Percentiles rank a stretch among this genome's conserved stretches.
Conservation (phyloP, 2,797 vertebrate species). For the Sternotherus odoratus region DNA sequence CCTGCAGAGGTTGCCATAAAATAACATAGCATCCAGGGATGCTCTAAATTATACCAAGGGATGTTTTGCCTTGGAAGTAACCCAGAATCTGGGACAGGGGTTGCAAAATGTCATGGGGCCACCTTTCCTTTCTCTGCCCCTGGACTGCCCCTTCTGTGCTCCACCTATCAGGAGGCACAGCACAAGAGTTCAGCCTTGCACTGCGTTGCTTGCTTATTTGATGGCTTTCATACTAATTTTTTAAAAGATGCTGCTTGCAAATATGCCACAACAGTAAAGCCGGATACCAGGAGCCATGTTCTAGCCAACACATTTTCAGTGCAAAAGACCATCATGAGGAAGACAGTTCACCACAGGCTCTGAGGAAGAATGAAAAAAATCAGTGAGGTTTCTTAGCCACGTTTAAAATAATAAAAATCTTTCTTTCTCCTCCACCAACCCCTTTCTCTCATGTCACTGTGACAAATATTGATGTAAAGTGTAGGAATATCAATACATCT, state of each 20-base stretch:
- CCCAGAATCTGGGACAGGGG: not conserved
- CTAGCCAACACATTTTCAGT: not conserved
- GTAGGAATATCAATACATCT: slow-evolving; percentile 78
- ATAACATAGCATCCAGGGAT: not conserved
- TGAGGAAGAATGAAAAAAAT: slow-evolving; percentile 49
- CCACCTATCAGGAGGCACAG: not conserved
- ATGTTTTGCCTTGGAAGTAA: not conserved
- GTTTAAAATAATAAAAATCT: slow-evolving; percentile 41
- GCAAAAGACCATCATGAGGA: not conserved
- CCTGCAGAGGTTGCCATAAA: not conserved
- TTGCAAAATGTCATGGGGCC: not conserved
- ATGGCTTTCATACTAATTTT: not conserved
- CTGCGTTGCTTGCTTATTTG: not conserved
- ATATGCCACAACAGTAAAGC: not conserved
- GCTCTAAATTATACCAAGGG: not conserved
- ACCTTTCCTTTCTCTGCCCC: not conserved
- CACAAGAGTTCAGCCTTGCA: not conserved
- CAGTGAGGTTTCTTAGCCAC: slow-evolving; percentile 50
- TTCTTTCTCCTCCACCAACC: slow-evolving; percentile 11
- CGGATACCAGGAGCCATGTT: not conserved
- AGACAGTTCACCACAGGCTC: slow-evolving; percentile 40
- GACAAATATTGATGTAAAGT: slow-evolving; percentile 61
- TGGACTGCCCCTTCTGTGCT: not conserved
- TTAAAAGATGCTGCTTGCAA: not conserved
- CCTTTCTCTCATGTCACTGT: slow-evolving; percentile 58